Evolutionary conservation across 1,140 invertebrate genomes (phyloP).

Genomic region (Aphelinus atriplicis): DNA sequence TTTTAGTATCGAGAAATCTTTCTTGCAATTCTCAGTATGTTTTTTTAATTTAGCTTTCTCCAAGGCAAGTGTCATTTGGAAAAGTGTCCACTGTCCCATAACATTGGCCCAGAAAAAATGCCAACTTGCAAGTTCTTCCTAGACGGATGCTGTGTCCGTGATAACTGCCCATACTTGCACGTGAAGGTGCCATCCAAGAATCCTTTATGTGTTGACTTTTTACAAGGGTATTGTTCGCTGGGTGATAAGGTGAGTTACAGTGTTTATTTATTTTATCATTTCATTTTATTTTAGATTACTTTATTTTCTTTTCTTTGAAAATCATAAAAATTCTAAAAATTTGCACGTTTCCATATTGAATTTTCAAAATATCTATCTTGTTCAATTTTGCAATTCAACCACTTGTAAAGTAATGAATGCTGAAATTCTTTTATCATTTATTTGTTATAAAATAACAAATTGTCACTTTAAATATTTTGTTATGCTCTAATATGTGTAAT

Average conservation of each 20-base stretch:
- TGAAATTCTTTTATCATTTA: no score
- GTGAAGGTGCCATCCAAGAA: constrained; percentile 85
- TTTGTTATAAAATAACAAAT: no score
- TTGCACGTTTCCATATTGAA: no score
- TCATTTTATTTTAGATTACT: no score
- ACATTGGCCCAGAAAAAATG: constrained; percentile 87
- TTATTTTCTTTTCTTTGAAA: constrained; percentile 31
- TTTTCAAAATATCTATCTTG: no score
- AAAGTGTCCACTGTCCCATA: constrained; percentile 85
- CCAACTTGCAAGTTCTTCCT: constrained; percentile 91
- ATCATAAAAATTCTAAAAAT: constrained; percentile 35
- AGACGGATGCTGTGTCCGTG: constrained; percentile 80
- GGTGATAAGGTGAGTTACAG: constrained; percentile 77
- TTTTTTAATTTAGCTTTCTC: constrained; percentile 73
- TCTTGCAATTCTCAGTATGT: not conserved
- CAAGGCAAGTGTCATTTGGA: constrained; percentile 82
- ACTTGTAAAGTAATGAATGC: no score
- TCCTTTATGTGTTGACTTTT: constrained; percentile 83
- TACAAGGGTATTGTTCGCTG: constrained; percentile 83
- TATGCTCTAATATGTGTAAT: no score
- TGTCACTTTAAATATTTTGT: no score
- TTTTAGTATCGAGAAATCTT: not conserved
- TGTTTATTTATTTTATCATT: constrained; percentile 10
- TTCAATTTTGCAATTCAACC: no score
- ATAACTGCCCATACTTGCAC: constrained; percentile 87